These are phyloP conservation scores for Girardia tigrina DNA, from an alignment of 2,888 invertebrate species.

Conservation along the genomic window DNA sequence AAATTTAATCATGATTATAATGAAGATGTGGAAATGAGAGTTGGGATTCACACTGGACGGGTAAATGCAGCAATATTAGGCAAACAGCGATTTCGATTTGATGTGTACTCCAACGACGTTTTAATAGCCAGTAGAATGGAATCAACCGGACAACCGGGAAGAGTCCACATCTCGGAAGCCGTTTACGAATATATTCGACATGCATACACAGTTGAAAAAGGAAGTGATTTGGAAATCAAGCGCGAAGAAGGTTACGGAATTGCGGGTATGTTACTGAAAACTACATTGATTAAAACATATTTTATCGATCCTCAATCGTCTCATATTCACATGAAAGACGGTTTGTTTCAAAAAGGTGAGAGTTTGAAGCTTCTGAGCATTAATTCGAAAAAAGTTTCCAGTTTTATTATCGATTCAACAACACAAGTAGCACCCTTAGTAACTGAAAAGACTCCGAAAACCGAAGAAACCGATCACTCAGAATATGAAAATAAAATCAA, in stretches of 20 bases:
- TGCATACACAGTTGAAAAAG: not conserved
- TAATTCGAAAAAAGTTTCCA: not conserved
- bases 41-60: conserved; percentile 82
- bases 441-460: not conserved
- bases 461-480: not conserved
- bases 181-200: conserved; percentile 54
- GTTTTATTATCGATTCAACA: not conserved
- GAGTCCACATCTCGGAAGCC: conserved; percentile 68
- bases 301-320: conserved; percentile 28
- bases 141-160: conserved; percentile 65
- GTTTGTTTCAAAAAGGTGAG: not conserved
- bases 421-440: not conserved
- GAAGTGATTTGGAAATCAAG: not conserved
- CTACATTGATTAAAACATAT: conserved; percentile 25
- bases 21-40: conserved; percentile 60
- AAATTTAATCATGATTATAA: conserved; percentile 78
- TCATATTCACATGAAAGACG: not conserved
- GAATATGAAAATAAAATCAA: not conserved
- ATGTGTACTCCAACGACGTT: conserved; percentile 95
- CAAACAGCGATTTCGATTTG: conserved; percentile 81
- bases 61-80: conserved; percentile 61
- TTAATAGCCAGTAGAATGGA: conserved; percentile 86
- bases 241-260: not conserved
- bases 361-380: not conserved
- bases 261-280: not conserved